Evolutionary conservation across 2,113 vertebrate genomes (phyloP).

Genomic region (Urocitellus parryii): DNA sequence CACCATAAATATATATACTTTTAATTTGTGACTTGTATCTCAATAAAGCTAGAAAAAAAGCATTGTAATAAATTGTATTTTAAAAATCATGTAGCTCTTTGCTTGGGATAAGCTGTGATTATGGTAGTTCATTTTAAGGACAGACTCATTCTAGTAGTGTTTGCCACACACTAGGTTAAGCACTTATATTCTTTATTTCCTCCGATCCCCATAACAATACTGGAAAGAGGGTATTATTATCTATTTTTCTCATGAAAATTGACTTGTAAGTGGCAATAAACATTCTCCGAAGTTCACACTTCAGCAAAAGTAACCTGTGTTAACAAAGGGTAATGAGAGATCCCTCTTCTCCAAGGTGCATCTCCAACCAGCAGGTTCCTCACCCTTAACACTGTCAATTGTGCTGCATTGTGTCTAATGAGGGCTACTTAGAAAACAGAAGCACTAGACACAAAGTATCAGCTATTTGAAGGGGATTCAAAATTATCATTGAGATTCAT

Average conservation of each 20-base stretch:
- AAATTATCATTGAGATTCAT: not conserved
- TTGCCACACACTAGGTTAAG: not conserved
- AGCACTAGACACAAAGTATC: not conserved
- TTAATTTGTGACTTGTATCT: not conserved
- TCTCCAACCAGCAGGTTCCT: not conserved
- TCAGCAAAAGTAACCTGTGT: not conserved
- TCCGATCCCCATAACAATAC: not conserved
- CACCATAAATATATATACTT: not conserved
- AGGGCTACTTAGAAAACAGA: not conserved
- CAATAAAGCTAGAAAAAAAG: not conserved
- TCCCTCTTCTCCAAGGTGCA: not conserved
- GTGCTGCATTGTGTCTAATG: not conserved
- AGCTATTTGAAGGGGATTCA: not conserved
- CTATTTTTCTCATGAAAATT: not conserved
- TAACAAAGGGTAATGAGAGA: not conserved
- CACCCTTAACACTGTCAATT: not conserved
- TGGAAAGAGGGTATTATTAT: not conserved
- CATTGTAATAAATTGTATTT: not conserved
- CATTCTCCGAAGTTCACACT: not conserved
- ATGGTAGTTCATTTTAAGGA: not conserved
- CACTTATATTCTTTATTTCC: not conserved
- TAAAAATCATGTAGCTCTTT: not conserved
- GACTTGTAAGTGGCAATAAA: not conserved
- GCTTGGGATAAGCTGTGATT: not conserved
- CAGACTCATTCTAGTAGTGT: not conserved